Evolutionary conservation across 2,113 vertebrate species (phyloP), one percentile per base, ranked within the genome.

Genomic region (Phasianus colchicus): DNA sequence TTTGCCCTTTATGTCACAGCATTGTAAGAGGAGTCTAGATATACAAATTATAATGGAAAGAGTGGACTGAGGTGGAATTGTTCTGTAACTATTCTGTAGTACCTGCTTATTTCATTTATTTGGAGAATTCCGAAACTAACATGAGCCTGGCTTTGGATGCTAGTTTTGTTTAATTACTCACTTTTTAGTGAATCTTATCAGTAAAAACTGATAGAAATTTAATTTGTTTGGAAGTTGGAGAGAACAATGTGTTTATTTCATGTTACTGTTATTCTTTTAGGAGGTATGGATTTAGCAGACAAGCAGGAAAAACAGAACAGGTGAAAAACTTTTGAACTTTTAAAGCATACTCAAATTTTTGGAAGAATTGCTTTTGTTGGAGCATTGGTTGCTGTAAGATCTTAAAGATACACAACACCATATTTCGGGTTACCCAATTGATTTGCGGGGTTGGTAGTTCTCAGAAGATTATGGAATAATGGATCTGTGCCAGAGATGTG

Each of bases 201-300:
- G 38, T 71, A 30, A 79, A 88, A 92, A 50, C 12, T 50, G 43
- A 32, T 55, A 89, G n/a, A 81, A 93, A 47, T 3, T 43, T 60
- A 5, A n/a, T 27, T 5, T 64, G 4, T 78, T 88, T 88, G 57
- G 22, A 75, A 60, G 11, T 48, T 60, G 64, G 66, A 66, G 89
- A 34, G 25, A n/a, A 14, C 30, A 60, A 13, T 69, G 27, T 47
- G 36, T 82, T 84, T 48, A 5, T 72, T 81, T 95, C 18, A 32
- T 82, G 69, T 92, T 82, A 17, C 21, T 55, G 0, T 50, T 79
- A 4, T 58, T 70, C 71, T 96, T 96, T 15, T 93, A 99, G 99
- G 97, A 98, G 98, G 71, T 99, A 99, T 0, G 99, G 98, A 92
- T 98, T 99, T 97, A 99, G 98, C 97, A 99, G 98, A 93, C 98